phyloP scores from a whole-genome alignment of 2,113 vertebrate species.

The Grammomys surdaster region DNA sequence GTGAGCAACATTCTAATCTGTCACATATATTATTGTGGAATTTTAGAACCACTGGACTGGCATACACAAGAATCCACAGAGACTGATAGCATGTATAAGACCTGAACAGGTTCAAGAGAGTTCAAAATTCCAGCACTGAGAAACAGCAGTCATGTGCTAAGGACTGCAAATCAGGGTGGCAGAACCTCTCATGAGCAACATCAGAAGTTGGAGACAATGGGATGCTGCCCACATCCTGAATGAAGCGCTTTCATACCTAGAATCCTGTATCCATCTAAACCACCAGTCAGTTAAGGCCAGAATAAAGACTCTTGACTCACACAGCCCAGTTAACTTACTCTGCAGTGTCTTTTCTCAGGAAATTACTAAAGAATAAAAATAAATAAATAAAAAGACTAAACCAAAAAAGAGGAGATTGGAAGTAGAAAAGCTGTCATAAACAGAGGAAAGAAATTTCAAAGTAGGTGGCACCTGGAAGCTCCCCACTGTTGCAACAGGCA shows the following conservation, averaged over 20 bases:
- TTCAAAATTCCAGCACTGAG: background rate
- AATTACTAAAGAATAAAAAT: background rate
- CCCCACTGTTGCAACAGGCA: background rate
- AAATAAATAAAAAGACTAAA: background rate
- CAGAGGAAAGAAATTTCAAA: background rate
- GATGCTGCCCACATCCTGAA: background rate
- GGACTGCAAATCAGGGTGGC: background rate
- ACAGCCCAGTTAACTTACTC: background rate
- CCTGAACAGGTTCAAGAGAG: background rate
- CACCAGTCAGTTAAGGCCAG: background rate
- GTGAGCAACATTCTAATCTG: background rate
- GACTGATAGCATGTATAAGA: background rate
- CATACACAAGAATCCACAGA: background rate
- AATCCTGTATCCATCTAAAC: no score
- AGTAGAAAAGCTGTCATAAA: background rate
- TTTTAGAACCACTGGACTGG: background rate
- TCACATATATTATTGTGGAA: background rate
- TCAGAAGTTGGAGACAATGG: background rate
- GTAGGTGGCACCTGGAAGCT: no score
- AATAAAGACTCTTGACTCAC: background rate
- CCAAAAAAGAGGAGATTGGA: background rate
- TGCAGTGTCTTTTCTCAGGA: background rate
- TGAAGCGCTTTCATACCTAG: background rate
- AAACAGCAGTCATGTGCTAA: background rate
- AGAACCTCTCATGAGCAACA: background rate